Conservation (phyloP, 2,113 vertebrate genomes). For the Aplodontia rufa region DNA sequence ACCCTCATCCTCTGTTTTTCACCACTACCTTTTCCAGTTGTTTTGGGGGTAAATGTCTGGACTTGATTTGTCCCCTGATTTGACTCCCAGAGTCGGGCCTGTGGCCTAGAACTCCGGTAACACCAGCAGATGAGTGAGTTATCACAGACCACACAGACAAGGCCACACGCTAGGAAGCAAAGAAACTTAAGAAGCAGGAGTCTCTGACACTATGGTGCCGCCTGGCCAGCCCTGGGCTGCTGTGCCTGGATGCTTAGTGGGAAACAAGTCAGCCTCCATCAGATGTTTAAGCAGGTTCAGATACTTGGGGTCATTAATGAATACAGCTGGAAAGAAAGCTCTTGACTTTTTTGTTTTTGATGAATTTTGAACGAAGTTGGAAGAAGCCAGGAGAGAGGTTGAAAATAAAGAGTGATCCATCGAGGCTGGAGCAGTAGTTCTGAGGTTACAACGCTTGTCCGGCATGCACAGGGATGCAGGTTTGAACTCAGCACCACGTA, state of each 20-base stretch:
- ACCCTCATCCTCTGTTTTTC: no score
- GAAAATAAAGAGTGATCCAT: background rate
- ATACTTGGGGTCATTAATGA: background rate
- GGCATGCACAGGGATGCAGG: no score
- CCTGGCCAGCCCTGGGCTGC: background rate
- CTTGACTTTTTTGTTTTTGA: background rate
- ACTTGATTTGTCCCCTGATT: no score
- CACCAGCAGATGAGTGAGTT: background rate
- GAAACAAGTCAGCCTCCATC: background rate
- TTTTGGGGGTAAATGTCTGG: no score
- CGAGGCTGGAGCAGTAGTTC: no score
- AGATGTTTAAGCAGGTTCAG: background rate
- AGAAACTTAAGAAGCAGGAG: background rate
- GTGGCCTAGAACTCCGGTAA: no score
- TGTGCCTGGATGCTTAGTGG: background rate
- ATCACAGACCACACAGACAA: background rate
- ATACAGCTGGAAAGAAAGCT: background rate
- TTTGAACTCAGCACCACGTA: no score
- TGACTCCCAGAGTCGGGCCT: no score
- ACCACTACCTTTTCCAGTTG: no score
- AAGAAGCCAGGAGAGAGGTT: background rate
- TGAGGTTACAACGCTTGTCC: no score
- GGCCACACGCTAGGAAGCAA: background rate
- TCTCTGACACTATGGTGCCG: background rate
- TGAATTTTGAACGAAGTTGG: background rate